These are phyloP conservation scores for Poeciliopsis infans DNA, from an alignment of 2,797 vertebrate genomes.

Conservation along the genomic window DNA sequence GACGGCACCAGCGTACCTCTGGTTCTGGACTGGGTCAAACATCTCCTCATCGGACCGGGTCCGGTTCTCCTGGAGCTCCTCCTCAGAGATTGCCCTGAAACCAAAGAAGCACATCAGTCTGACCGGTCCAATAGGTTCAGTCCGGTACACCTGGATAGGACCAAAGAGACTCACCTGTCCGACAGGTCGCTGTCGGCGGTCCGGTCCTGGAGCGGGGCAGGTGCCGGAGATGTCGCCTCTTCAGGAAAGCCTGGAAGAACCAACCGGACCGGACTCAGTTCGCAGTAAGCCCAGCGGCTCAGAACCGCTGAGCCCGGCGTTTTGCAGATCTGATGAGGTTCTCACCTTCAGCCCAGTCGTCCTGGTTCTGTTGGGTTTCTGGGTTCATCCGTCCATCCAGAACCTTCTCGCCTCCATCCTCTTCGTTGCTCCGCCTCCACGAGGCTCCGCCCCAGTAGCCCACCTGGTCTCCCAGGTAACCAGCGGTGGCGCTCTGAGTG, in stretches of 20 bases:
- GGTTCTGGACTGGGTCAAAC: constrained; percentile 83
- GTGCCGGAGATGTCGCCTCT: constrained; percentile 72
- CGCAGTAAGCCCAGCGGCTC: too few relatives aligned
- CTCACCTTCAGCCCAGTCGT: constrained; percentile 64
- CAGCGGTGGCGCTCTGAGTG: constrained; percentile 36
- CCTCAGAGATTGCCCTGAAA: constrained; percentile 81
- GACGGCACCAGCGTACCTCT: constrained; percentile 75
- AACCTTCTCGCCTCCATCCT: constrained; percentile 21
- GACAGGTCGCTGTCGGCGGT: constrained; percentile 89
- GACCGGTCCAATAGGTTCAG: neutral
- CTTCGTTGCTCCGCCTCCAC: constrained; percentile 18
- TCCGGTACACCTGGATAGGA: neutral
- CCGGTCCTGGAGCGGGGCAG: constrained; percentile 77
- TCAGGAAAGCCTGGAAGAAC: constrained; percentile 76
- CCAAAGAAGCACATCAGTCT: neutral
- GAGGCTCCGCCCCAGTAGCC: neutral
- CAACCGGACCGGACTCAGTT: neutral
- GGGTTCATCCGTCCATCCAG: constrained; percentile 3
- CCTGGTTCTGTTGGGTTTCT: constrained; percentile 32
- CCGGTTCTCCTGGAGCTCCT: constrained; percentile 77
- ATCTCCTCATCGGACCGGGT: constrained; percentile 82
- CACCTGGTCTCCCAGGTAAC: constrained; percentile 31
- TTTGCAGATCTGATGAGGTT: neutral
- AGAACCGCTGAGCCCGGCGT: too few relatives aligned
- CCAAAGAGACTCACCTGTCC: constrained; percentile 81